Percentiles rank a stretch among this genome's conserved stretches.
These are phyloP conservation scores for Cydia amplana DNA, from an alignment of 1,140 invertebrate species.

Conservation along the genomic window DNA sequence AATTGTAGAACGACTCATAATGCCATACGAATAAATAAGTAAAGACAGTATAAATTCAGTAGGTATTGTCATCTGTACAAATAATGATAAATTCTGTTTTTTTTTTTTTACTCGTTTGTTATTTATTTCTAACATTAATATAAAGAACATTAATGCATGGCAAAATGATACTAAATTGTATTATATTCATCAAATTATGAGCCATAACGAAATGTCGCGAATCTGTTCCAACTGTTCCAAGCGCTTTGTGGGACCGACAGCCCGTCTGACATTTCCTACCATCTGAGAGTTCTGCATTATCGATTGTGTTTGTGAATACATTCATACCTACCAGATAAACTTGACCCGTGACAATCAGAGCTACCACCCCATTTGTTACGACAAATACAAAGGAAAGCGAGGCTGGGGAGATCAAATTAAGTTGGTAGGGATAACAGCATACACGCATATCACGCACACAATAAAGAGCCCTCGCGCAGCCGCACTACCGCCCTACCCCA, in stretches of 20 bases:
- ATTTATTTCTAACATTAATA: not conserved
- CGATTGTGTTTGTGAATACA: constrained; percentile 73
- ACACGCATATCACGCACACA: constrained; percentile 67
- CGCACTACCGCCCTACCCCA: constrained; percentile 62
- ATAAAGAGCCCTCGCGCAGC: constrained; percentile 54
- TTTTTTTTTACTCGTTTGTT: not conserved
- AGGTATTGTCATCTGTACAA: too few relatives aligned
- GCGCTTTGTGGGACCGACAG: constrained; percentile 58
- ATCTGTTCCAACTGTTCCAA: constrained; percentile 11
- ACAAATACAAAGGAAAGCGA: constrained; percentile 36
- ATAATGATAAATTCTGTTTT: too few relatives aligned
- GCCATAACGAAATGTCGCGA: constrained; percentile 14
- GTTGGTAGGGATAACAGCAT: constrained; percentile 48
- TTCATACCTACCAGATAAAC: constrained; percentile 45
- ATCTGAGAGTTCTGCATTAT: constrained; percentile 70
- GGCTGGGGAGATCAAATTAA: constrained; percentile 48
- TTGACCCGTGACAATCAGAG: constrained; percentile 48
- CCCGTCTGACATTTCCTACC: constrained; percentile 72
- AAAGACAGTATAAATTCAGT: too few relatives aligned
- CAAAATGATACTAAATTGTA: not conserved
- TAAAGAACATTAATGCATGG: not conserved
- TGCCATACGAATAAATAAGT: too few relatives aligned
- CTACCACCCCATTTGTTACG: constrained; percentile 42
- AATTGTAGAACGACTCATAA: too few relatives aligned
- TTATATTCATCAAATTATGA: not conserved